These are phyloP conservation scores for Gallinago jamesoni DNA, from an alignment of 2,113 vertebrate genomes.

Conservation along the genomic window DNA sequence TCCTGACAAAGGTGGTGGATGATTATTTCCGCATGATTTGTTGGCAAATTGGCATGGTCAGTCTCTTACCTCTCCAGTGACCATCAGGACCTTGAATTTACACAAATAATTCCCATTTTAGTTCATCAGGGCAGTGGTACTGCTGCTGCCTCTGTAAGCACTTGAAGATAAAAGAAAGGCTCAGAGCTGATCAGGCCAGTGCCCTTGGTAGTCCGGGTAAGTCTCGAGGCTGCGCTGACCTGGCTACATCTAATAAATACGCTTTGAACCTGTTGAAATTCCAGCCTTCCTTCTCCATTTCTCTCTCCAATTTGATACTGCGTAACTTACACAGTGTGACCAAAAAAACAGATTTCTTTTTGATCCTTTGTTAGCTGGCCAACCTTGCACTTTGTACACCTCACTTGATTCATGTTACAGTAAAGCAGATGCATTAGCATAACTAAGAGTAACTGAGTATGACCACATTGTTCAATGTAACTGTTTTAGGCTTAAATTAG, in stretches of 20 bases:
- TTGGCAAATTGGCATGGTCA: not conserved
- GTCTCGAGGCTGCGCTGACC: no score
- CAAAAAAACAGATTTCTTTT: not conserved
- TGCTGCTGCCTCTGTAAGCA: not conserved
- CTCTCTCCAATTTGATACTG: not conserved
- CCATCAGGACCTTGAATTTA: not conserved
- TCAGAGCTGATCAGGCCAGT: no score
- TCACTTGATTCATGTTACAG: no score
- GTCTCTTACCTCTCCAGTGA: not conserved
- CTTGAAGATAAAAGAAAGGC: not conserved
- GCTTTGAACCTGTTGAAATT: no score
- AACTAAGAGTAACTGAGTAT: no score
- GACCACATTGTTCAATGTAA: no score
- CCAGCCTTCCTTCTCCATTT: not conserved
- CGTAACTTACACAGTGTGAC: fast-evolving
- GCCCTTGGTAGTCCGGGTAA: not conserved
- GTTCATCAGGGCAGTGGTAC: no score
- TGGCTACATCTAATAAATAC: not conserved
- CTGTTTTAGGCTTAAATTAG: no score
- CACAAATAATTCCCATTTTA: not conserved
- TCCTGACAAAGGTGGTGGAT: not conserved
- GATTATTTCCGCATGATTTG: not conserved
- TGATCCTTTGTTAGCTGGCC: no score
- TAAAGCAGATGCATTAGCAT: no score
- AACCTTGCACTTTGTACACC: no score